Evolutionary conservation across 2,888 invertebrate species (phyloP).

Genomic region (Drosophila paracracens): DNA sequence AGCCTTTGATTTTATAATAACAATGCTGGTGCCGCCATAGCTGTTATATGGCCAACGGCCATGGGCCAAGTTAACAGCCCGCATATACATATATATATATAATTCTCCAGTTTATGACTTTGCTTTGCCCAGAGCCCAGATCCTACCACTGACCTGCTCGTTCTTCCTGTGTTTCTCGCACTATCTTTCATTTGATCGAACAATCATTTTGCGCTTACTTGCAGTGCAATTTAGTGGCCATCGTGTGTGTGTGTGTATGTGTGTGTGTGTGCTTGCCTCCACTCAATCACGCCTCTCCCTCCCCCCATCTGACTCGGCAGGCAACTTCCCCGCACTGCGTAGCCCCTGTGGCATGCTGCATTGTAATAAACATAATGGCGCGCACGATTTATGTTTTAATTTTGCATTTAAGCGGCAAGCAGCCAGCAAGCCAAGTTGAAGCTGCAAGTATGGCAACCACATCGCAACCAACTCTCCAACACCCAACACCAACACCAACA

Average conservation of each 20-base stretch:
- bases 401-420: conserved; percentile 77
- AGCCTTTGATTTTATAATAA: conserved; percentile 65
- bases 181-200: conserved; percentile 72
- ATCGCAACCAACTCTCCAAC: neutral
- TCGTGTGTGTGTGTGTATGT: conserved; percentile 18
- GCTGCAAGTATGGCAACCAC: conserved; percentile 15
- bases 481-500: neutral
- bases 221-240: conserved; percentile 58
- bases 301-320: conserved; percentile 23
- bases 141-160: conserved; percentile 18
- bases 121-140: conserved; percentile 50
- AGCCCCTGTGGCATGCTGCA: conserved; percentile 56
- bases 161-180: conserved; percentile 18
- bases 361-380: conserved; percentile 83
- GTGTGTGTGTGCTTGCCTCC: conserved; percentile 45
- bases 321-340: neutral
- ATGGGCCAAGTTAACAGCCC: conserved; percentile 13
- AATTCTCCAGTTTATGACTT: conserved; percentile 69
- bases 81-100: conserved; percentile 37
- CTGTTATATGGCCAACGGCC: conserved; percentile 66
- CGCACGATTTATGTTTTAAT: conserved; percentile 84
- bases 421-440: conserved; percentile 16
- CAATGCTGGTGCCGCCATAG: conserved; percentile 74
- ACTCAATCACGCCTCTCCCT: conserved; percentile 64
- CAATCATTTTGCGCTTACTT: conserved; percentile 78